Conservation (phyloP, 2,888 invertebrate genomes). For the Dryobota labecula region DNA sequence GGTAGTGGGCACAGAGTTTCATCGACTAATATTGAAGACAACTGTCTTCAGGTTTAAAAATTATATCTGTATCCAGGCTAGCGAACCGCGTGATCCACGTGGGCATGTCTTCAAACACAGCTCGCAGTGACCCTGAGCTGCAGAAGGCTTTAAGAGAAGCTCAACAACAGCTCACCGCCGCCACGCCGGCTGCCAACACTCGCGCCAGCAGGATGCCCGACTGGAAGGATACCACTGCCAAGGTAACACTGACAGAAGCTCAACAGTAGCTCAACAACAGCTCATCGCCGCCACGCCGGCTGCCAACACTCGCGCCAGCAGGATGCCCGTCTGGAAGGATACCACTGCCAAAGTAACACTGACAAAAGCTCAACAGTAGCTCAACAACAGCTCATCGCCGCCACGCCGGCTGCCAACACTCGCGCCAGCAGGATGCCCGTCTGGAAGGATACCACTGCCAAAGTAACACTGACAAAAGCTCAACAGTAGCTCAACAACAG, state of each 20-base stretch:
- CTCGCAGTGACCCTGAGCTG: slow-evolving; percentile 95
- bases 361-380: too few relatives aligned
- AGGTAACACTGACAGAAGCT: too few relatives aligned
- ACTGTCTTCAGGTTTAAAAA: background rate
- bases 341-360: too few relatives aligned
- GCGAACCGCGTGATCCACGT: slow-evolving; percentile 98
- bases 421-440: slow-evolving; percentile 92
- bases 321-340: too few relatives aligned
- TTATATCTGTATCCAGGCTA: slow-evolving; percentile 87
- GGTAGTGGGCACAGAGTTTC: background rate
- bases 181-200: too few relatives aligned
- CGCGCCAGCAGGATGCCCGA: too few relatives aligned
- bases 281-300: slow-evolving; percentile 94
- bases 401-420: slow-evolving; percentile 93
- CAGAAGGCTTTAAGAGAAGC: slow-evolving; percentile 95
- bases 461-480: too few relatives aligned
- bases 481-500: slow-evolving; percentile 93
- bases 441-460: slow-evolving; percentile 93
- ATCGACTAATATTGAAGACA: background rate
- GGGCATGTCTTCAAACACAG: slow-evolving; percentile 92
- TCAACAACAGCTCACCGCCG: slow-evolving; percentile 94
- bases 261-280: slow-evolving; percentile 93
- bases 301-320: too few relatives aligned
- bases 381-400: slow-evolving; percentile 94
- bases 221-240: too few relatives aligned